phyloP scores from a whole-genome alignment of 2,888 invertebrate species.

The Carterocephalus palaemon region DNA sequence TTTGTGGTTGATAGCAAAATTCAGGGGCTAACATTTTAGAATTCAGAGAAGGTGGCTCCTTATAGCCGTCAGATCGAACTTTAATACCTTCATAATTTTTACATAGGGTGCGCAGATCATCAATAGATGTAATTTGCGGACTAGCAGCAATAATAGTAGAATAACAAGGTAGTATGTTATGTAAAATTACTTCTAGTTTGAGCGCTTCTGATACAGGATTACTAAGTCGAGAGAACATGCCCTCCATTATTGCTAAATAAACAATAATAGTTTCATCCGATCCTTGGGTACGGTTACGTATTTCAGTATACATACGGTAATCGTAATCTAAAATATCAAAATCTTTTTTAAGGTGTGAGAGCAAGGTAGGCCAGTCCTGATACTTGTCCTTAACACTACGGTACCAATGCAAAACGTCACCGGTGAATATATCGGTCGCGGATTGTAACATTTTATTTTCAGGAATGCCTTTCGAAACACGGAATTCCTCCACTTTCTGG shows the following conservation, averaged over 20 bases:
- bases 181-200: background rate
- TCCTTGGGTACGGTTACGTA: background rate
- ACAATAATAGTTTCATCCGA: background rate
- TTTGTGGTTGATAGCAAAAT: background rate
- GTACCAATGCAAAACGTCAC: slow-evolving; percentile 1
- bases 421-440: background rate
- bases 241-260: background rate
- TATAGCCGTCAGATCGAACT: background rate
- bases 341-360: background rate
- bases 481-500: slow-evolving; percentile 1
- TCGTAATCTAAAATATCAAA: background rate
- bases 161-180: background rate
- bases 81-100: background rate
- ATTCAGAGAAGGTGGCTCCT: background rate
- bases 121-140: background rate
- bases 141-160: background rate
- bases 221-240: background rate
- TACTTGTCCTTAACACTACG: background rate
- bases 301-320: background rate
- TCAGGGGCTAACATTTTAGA: background rate
- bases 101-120: background rate
- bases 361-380: background rate
- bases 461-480: background rate
- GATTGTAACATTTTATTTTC: background rate
- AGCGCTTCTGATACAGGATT: background rate